Evolutionary conservation across 2,888 invertebrate species (phyloP).

Genomic region (Pyralis farinalis): DNA sequence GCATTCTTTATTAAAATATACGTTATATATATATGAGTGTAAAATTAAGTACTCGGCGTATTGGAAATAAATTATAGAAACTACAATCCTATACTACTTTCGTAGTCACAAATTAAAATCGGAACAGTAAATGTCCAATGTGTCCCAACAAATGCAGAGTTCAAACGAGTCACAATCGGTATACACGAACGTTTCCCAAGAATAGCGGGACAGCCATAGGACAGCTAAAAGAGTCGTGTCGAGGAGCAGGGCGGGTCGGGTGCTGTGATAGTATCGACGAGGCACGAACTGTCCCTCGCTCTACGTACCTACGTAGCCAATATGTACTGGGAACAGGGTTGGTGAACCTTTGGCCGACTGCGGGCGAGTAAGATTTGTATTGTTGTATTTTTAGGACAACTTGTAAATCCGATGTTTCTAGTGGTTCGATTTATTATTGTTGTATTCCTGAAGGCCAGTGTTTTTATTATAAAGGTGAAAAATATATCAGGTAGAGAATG

Average conservation of each 20-base stretch:
- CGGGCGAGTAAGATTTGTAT: background rate
- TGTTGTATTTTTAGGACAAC: background rate
- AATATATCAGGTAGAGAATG: too few species aligned
- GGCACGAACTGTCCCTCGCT: constrained; percentile 31
- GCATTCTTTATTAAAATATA: too few species aligned
- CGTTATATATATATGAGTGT: too few species aligned
- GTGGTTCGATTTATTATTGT: too few species aligned
- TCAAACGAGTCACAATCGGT: background rate
- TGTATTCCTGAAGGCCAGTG: too few species aligned
- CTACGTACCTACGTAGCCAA: background rate
- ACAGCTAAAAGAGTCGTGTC: constrained; percentile 34
- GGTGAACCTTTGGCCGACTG: background rate
- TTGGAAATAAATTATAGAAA: background rate
- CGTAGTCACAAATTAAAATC: background rate
- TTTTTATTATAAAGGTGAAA: too few species aligned
- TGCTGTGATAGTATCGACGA: constrained; percentile 58
- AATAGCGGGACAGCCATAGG: constrained; percentile 17
- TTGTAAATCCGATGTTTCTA: too few species aligned
- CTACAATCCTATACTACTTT: too few species aligned
- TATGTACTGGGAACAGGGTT: background rate
- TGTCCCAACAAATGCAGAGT: too few species aligned
- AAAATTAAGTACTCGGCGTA: too few species aligned
- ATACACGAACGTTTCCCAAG: constrained; percentile 5
- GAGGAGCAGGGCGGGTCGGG: constrained; percentile 55
- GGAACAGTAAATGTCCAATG: background rate